phyloP scores from a whole-genome alignment of 2,113 vertebrate genomes.

The Bufo bufo region DNA sequence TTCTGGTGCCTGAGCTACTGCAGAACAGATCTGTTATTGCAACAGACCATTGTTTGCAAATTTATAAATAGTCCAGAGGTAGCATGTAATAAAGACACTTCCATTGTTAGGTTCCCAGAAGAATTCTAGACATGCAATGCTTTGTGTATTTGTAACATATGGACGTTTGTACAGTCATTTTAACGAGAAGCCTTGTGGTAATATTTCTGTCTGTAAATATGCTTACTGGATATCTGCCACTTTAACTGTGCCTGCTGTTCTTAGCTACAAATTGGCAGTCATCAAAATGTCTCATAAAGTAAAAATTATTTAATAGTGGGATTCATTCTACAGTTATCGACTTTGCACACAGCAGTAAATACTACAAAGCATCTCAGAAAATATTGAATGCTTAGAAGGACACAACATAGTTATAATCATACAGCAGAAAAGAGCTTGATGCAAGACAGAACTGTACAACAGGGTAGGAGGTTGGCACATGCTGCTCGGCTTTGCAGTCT shows the following conservation, averaged over 20 bases:
- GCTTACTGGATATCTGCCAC: slow-evolving; percentile 21
- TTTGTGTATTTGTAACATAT: slow-evolving; percentile 4
- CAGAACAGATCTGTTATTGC: not conserved
- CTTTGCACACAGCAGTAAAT: slow-evolving; percentile 30
- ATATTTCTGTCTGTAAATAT: slow-evolving; percentile 41
- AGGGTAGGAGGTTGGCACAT: not conserved
- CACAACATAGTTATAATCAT: not conserved
- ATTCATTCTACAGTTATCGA: slow-evolving; percentile 13
- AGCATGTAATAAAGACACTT: not conserved
- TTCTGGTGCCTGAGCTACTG: too few species aligned
- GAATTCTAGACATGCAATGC: not conserved
- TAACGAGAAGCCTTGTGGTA: not conserved
- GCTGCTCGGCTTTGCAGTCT: slow-evolving; percentile 19
- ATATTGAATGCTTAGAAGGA: not conserved
- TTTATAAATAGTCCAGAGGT: not conserved
- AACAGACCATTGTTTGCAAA: not conserved
- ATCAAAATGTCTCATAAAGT: slow-evolving; percentile 36
- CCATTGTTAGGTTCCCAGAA: not conserved
- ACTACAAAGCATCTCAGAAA: slow-evolving; percentile 39
- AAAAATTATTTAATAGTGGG: slow-evolving; percentile 48
- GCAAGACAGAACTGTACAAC: not conserved
- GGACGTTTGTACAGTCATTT: not conserved
- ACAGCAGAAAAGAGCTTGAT: not conserved
- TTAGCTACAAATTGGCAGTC: slow-evolving; percentile 12
- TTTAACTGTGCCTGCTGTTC: slow-evolving; percentile 10